Conservation (phyloP, 2,797 vertebrate species). For the Carapus acus region DNA sequence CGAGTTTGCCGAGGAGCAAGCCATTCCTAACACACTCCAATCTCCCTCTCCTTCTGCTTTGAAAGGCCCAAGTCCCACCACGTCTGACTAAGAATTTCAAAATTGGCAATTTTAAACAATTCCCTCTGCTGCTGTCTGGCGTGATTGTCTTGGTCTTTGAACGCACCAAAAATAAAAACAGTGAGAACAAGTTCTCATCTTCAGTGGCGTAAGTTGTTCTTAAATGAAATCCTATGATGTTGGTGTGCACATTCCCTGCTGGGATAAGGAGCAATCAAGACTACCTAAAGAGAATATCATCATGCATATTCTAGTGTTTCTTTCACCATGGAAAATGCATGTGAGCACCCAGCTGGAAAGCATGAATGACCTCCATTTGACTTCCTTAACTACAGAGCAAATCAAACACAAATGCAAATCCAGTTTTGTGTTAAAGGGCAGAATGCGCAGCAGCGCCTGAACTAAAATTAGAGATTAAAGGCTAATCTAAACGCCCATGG, state of each 20-base stretch:
- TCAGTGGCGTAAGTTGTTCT: neutral
- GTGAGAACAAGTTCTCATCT: slow-evolving; percentile 26
- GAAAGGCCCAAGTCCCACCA: too few species aligned
- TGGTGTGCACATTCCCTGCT: slow-evolving; percentile 8
- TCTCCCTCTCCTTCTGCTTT: too few species aligned
- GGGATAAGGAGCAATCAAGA: slow-evolving; percentile 31
- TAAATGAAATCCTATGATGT: neutral
- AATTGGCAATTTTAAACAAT: slow-evolving; percentile 31
- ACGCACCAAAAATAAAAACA: slow-evolving; percentile 19
- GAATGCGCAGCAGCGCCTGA: slow-evolving; percentile 15
- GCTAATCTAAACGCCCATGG: slow-evolving; percentile 3
- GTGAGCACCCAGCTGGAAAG: slow-evolving; percentile 54
- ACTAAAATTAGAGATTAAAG: slow-evolving; percentile 4
- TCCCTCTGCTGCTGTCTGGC: slow-evolving; percentile 43
- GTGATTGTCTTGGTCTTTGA: slow-evolving; percentile 32
- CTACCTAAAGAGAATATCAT: slow-evolving; percentile 54
- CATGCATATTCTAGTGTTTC: slow-evolving; percentile 65
- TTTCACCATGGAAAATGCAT: slow-evolving; percentile 31
- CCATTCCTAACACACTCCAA: too few species aligned
- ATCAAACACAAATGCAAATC: slow-evolving; percentile 19
- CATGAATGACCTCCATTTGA: slow-evolving; percentile 60
- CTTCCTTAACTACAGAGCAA: slow-evolving; percentile 46
- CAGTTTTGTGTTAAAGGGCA: slow-evolving; percentile 21
- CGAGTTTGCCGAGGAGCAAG: too few species aligned
- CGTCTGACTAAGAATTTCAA: slow-evolving; percentile 11